Percentiles rank a stretch among this genome's conserved stretches.
Conservation (phyloP, 2,888 invertebrate species). For the Synergus itoensis region DNA sequence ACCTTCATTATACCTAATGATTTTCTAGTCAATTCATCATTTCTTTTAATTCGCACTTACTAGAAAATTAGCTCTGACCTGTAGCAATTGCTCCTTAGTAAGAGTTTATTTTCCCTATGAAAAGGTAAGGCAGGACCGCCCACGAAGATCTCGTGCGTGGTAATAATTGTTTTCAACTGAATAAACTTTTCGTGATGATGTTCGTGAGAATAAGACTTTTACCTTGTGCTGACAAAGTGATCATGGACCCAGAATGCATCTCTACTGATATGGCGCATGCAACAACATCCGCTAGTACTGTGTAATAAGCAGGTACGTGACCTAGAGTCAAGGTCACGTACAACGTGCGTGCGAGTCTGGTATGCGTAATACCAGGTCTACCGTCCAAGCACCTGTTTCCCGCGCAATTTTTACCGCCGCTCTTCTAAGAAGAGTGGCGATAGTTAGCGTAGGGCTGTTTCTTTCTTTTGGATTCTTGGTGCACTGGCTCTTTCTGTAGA, state of each 20-base stretch:
- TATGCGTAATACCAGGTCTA: slow-evolving; percentile 53
- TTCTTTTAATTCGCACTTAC: background rate
- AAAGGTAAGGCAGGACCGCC: background rate
- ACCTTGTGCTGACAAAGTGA: slow-evolving; percentile 14
- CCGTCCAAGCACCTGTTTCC: slow-evolving; percentile 52
- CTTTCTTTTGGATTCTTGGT: background rate
- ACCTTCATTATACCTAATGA: background rate
- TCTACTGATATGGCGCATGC: slow-evolving; percentile 5
- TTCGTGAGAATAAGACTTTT: slow-evolving; percentile 22
- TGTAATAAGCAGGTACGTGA: slow-evolving; percentile 51
- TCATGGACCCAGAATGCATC: background rate
- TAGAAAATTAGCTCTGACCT: background rate
- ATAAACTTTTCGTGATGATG: slow-evolving; percentile 31
- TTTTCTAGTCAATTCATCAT: background rate
- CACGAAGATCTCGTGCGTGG: slow-evolving; percentile 27
- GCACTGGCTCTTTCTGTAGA: background rate
- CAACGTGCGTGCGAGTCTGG: slow-evolving; percentile 46
- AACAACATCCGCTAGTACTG: slow-evolving; percentile 44
- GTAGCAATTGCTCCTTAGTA: background rate
- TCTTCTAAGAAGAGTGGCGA: slow-evolving; percentile 31
- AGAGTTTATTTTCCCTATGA: background rate
- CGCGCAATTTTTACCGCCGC: slow-evolving; percentile 46
- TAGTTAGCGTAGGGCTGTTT: background rate
- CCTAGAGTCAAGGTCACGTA: slow-evolving; percentile 53
- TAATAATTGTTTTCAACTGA: slow-evolving; percentile 33